phyloP scores from a whole-genome alignment of 2,888 invertebrate species.

The Drosophila suboccidentalis region DNA sequence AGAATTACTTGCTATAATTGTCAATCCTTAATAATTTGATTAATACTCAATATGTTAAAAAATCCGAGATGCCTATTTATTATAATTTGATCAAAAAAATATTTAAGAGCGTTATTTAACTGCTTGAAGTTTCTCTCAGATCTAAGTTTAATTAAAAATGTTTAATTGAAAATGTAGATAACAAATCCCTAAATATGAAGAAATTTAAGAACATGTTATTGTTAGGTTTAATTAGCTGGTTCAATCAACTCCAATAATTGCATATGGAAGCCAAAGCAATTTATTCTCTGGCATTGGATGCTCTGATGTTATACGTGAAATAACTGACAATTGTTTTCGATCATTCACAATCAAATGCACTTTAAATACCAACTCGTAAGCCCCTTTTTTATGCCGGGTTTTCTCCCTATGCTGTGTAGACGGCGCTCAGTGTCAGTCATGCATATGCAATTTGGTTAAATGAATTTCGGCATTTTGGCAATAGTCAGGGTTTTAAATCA shows the following conservation, averaged over 20 bases:
- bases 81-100: too few species aligned
- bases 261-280: conserved; percentile 14
- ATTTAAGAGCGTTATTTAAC: too few species aligned
- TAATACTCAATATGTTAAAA: not conserved
- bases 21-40: not conserved
- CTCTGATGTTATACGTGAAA: conserved; percentile 2
- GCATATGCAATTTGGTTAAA: conserved; percentile 64
- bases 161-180: too few species aligned
- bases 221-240: not conserved
- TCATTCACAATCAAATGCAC: conserved; percentile 22
- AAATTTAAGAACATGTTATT: not conserved
- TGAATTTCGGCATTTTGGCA: conserved; percentile 65
- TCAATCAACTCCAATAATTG: conserved; percentile 18
- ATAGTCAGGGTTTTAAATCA: conserved; percentile 40
- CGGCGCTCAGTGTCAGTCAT: conserved; percentile 32
- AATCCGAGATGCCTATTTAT: too few species aligned
- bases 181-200: not conserved
- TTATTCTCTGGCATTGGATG: not conserved
- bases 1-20: too few species aligned
- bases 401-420: not conserved
- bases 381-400: not conserved
- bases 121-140: too few species aligned
- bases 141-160: too few species aligned
- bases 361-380: conserved; percentile 29
- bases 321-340: conserved; percentile 27